Conservation (phyloP, 2,797 vertebrate genomes). For the Acipenser ruthenus region DNA sequence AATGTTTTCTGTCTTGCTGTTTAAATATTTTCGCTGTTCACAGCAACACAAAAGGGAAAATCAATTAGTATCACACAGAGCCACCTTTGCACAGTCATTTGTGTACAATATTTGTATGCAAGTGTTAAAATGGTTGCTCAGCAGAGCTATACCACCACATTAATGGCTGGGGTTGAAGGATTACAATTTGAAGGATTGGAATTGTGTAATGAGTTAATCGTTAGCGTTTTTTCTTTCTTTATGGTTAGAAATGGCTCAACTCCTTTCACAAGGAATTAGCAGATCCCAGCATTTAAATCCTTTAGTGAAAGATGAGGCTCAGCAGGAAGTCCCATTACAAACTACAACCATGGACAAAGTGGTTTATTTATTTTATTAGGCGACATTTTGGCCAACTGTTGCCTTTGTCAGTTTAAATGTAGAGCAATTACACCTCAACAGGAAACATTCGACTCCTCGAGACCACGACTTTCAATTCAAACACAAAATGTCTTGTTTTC, state of each 20-base stretch:
- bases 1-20: not conserved
- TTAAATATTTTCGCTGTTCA: not conserved
- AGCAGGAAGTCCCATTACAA: slow-evolving; percentile 45
- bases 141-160: too few relatives aligned
- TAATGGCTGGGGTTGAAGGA: slow-evolving; percentile 1
- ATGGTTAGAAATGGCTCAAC: slow-evolving; percentile 34
- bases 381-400: too few relatives aligned
- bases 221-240: slow-evolving; percentile 34
- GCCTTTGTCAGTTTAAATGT: too few relatives aligned
- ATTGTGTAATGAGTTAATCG: slow-evolving; percentile 29
- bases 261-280: slow-evolving; percentile 49
- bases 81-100: not conserved
- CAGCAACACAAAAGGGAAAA: not conserved
- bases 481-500: too few relatives aligned
- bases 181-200: slow-evolving; percentile 29
- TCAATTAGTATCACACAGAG: not conserved
- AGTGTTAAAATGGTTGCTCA: too few relatives aligned
- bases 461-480: too few relatives aligned
- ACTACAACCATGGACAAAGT: slow-evolving; percentile 20
- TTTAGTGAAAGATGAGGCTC: slow-evolving; percentile 51
- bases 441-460: too few relatives aligned
- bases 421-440: too few relatives aligned
- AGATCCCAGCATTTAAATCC: slow-evolving; percentile 38
- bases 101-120: too few relatives aligned
- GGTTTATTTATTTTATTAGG: slow-evolving; percentile 17